Evolutionary conservation across 1,140 invertebrate genomes (phyloP), one percentile per base, ranked within the genome.

Genomic region (Heliconius hewitsoni): DNA sequence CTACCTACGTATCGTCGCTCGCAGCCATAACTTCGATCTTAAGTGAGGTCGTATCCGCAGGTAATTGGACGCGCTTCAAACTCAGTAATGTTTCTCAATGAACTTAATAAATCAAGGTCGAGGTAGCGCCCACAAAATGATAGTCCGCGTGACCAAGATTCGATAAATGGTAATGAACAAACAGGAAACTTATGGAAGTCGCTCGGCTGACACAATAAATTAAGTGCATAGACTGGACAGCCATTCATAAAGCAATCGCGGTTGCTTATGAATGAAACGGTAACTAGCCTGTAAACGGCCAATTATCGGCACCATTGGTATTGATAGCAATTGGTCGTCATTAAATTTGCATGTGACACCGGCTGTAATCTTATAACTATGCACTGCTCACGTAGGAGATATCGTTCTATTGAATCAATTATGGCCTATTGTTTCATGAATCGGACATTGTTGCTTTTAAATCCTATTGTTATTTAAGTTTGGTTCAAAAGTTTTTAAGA

Each of bases 261-360:
- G 85, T 89, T 88, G 86, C 88, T 93, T 93, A 92, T 94, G 93
- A 94, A 94, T 94, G 93, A 90, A 93, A 88, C 84, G 76, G 84
- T 85, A 87, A 84, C 81, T 81, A 82, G 80, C 76, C 78, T 89
- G 84, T 86, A 87, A 89, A 86, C 85, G 82, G 85, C 84, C 89
- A 89, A 93, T 91, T 91, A 91, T 87, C 83, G 84, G 83, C 86
- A 87, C 86, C 84, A 86, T 85, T 84, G 87, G 83, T 83, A 86
- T 89, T 85, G 87, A 87, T 86, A 86, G 84, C 83, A 86, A 84
- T 85, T 85, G 82, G 81, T 86, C 83, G 82, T 84, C 84, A 93
- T 86, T 84, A 84, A 84, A 86, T 93, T 94, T 93, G 91, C 91
- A 94, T 93, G 84, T 83, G 84, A 81, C 86, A 88, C 84, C 85